Percentiles rank a stretch among this genome's conserved stretches.
phyloP scores from a whole-genome alignment of 1,140 invertebrate genomes.

The Sweltsa coloradensis region DNA sequence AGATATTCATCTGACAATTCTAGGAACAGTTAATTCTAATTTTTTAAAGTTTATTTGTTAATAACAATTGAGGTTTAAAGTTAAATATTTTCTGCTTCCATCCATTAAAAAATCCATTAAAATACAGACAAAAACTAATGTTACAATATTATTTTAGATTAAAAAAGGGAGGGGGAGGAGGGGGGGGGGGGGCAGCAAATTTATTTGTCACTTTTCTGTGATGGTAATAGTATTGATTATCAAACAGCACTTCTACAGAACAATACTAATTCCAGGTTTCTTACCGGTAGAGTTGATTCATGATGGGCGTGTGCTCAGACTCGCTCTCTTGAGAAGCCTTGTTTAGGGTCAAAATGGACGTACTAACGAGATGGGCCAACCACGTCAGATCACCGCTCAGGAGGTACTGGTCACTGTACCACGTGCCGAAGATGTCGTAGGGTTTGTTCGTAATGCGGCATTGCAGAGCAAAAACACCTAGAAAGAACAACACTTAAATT shows the following conservation, averaged over 20 bases:
- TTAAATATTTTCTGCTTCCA: too few species aligned
- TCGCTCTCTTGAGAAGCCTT: conserved; percentile 70
- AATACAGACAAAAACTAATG: too few species aligned
- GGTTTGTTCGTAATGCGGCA: conserved; percentile 76
- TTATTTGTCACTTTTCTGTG: neutral
- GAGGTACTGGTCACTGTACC: conserved; percentile 74
- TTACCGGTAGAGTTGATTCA: conserved; percentile 58
- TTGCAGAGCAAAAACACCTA: conserved; percentile 58
- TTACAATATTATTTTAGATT: too few species aligned
- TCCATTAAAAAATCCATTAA: too few species aligned
- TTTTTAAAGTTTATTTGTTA: too few species aligned
- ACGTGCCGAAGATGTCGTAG: conserved; percentile 81
- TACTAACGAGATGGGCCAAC: conserved; percentile 66
- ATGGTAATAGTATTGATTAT: neutral
- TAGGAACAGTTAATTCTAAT: too few species aligned
- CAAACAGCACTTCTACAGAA: too few species aligned
- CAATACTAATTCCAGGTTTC: too few species aligned
- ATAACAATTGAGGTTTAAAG: too few species aligned
- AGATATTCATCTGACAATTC: too few species aligned
- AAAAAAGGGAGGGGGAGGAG: too few species aligned
- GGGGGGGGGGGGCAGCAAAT: too few species aligned
- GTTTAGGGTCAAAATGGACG: conserved; percentile 71
- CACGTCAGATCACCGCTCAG: conserved; percentile 70
- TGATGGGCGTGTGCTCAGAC: conserved; percentile 70
- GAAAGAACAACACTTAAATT: conserved; percentile 18